phyloP scores from a whole-genome alignment of 2,113 vertebrate genomes.

The Semnornis frantzii region DNA sequence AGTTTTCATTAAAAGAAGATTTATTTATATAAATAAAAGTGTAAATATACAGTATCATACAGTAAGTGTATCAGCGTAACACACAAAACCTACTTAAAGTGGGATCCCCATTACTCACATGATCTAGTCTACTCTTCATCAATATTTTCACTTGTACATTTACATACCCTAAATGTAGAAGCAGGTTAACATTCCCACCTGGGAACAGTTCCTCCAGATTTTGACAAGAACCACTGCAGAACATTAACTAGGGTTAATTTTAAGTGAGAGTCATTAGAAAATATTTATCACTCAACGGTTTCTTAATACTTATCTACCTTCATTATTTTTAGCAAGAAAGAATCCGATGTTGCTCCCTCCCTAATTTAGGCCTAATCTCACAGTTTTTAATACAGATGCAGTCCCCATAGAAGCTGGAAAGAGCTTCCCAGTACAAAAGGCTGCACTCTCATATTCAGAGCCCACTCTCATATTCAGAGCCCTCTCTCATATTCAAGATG shows the following conservation, averaged over 20 bases:
- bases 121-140: conserved; percentile 54
- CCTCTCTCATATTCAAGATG: background rate
- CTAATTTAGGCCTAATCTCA: background rate
- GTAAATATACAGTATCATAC: conserved; percentile 82
- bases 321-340: background rate
- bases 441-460: background rate
- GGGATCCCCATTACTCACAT: conserved; percentile 42
- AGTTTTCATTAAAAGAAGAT: conserved; percentile 64
- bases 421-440: background rate
- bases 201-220: conserved; percentile 57
- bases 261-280: conserved; percentile 56
- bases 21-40: conserved; percentile 84
- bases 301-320: conserved; percentile 50
- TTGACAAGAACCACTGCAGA: conserved; percentile 54
- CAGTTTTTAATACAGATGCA: background rate
- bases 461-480: background rate
- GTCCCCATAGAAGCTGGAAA: background rate
- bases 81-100: conserved; percentile 63
- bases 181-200: conserved; percentile 58
- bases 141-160: conserved; percentile 64
- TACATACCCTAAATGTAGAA: conserved; percentile 63
- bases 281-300: conserved; percentile 48
- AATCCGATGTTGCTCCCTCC: background rate
- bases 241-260: conserved; percentile 65
- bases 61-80: conserved; percentile 69